Percentiles rank a stretch among this genome's conserved stretches.
These are phyloP conservation scores for Ptychobarbus kaznakovi DNA, from an alignment of 2,797 vertebrate genomes.

Conservation along the genomic window DNA sequence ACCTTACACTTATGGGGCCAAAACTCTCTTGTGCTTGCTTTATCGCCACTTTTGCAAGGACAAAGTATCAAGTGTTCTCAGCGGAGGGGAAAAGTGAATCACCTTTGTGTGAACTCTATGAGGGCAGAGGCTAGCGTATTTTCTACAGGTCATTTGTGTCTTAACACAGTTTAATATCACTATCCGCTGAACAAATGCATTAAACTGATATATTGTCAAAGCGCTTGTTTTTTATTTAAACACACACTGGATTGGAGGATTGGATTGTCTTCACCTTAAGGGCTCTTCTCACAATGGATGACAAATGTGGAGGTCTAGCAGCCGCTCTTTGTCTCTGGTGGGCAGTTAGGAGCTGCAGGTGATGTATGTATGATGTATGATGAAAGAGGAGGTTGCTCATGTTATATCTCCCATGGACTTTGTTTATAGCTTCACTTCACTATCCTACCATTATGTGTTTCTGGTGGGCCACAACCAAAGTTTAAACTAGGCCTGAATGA, in stretches of 20 bases:
- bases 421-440: constrained; percentile 46
- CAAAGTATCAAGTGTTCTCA: constrained; percentile 48
- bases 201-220: constrained; percentile 17
- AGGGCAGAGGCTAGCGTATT: constrained; percentile 28
- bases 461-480: neutral
- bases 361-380: constrained; percentile 13
- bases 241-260: constrained; percentile 1
- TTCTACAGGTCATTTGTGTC: constrained; percentile 15
- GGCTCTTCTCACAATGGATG: constrained; percentile 27
- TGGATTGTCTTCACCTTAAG: constrained; percentile 27
- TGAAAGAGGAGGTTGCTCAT: constrained; percentile 37
- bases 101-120: constrained; percentile 32
- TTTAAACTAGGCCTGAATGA: neutral
- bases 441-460: constrained; percentile 1
- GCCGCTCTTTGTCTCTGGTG: neutral
- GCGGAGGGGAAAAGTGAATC: constrained; percentile 8
- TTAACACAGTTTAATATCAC: constrained; percentile 18
- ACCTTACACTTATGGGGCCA: constrained; percentile 42
- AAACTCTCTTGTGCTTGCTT: constrained; percentile 50
- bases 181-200: constrained; percentile 1
- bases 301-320: constrained; percentile 9
- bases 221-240: constrained; percentile 12
- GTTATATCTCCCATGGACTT: constrained; percentile 49
- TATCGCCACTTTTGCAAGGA: constrained; percentile 40
- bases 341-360: constrained; percentile 40